Percentiles rank a stretch among this genome's conserved stretches.
These are phyloP conservation scores for Standfussiana lucernea DNA, from an alignment of 2,888 invertebrate species.

Conservation along the genomic window DNA sequence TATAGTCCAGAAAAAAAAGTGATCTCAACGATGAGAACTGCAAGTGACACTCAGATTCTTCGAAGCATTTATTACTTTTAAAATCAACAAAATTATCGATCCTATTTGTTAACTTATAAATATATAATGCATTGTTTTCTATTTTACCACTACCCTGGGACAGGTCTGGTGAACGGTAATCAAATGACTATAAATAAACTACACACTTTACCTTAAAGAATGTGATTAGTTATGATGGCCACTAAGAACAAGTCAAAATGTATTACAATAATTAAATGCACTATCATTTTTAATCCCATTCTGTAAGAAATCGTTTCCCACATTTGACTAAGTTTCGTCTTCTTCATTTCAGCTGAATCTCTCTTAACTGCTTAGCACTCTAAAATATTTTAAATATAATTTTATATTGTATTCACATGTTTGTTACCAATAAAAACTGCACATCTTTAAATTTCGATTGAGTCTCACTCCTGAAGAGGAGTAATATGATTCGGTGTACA, in stretches of 20 bases:
- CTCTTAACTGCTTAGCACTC: constrained; percentile 41
- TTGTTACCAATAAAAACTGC: neutral
- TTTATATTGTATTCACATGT: constrained; percentile 17
- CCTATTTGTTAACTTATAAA: neutral
- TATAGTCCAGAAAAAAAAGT: neutral
- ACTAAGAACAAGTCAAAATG: neutral
- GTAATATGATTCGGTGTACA: neutral
- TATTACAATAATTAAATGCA: neutral
- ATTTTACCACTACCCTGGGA: constrained; percentile 51
- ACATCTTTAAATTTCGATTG: neutral
- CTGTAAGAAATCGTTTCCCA: neutral
- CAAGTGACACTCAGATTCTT: neutral
- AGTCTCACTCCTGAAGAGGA: neutral
- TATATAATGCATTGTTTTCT: constrained; percentile 45
- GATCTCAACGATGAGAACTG: neutral
- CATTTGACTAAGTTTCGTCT: constrained; percentile 5
- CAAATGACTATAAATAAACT: constrained; percentile 3
- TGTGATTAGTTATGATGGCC: constrained; percentile 10
- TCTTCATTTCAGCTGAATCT: constrained; percentile 34
- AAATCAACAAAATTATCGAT: neutral
- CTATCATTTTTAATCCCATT: constrained; percentile 27
- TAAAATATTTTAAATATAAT: neutral
- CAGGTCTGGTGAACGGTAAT: constrained; percentile 80
- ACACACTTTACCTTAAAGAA: constrained; percentile 12
- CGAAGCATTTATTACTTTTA: neutral